Evolutionary conservation across 2,888 invertebrate species (phyloP), one percentile per base, ranked within the genome.

Genomic region (Ochlodes sylvanus): DNA sequence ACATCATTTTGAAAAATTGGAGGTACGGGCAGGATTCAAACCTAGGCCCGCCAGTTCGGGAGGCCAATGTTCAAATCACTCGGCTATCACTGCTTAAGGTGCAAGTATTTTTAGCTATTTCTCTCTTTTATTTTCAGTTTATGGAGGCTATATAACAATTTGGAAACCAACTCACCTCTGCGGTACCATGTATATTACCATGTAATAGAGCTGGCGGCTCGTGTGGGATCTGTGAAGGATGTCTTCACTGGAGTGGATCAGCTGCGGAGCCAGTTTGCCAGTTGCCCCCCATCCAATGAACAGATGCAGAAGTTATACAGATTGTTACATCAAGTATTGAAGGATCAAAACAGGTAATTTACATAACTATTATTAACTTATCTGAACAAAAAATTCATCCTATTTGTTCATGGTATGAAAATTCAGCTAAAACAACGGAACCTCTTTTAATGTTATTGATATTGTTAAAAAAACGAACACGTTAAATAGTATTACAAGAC

Each of bases 131-230:
- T 56, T 94, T 94, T 63, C 82, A 98, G 98, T 63, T 91, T 99
- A 72, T 98, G 98, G 96, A 95, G 99, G 70, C 89, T 99, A 64
- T 99, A 98, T 85, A 98, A 98, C 89, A 98, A 98, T 57, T 91
- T 99, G 75, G 97, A 97, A 77, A 96, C 96, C 71, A 95, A 95
- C 74, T 97, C 97, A 0, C 95, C 97, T 0, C 95, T 98, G 86
- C 95, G 98, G 52, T 99, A 98, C 87, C 97, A 98, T 83, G 98
- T 99, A 14, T 99, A 99, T 88, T 98, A 97, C 82, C 97, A 98
- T 81, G 94, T 99, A 77, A 96, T 99, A 21, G 96, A 97, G 88
- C 95, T 99, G 67, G 98, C 98, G 0, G 97, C 97, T 52, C 96
- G 97, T 75, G 97, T 97, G 32, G 98, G 98, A 70, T 96, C 97